These are phyloP conservation scores for Drosophila kokeensis DNA, from an alignment of 2,888 invertebrate species.

Conservation along the genomic window DNA sequence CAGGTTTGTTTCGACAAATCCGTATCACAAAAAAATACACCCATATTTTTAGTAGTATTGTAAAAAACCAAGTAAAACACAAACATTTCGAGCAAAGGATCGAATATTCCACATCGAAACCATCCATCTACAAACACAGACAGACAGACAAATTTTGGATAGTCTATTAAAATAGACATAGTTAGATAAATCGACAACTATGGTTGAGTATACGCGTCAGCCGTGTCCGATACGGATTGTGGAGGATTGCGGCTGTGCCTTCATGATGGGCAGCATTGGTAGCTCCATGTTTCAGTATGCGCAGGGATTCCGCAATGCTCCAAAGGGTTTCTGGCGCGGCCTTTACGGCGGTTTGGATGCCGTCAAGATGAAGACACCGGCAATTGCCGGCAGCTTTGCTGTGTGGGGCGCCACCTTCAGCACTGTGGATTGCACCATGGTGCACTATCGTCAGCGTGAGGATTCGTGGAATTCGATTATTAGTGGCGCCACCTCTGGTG, in stretches of 20 bases:
- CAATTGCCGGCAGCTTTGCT: conserved; percentile 67
- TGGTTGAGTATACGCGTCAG: conserved; percentile 72
- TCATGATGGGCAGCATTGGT: conserved; percentile 68
- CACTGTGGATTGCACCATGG: conserved; percentile 66
- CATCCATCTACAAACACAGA: background rate
- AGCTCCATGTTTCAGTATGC: conserved; percentile 64
- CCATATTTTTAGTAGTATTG: conserved; percentile 38
- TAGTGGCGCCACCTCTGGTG: conserved; percentile 67
- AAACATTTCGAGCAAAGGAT: conserved; percentile 21
- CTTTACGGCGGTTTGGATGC: conserved; percentile 64
- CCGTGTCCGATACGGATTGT: conserved; percentile 70
- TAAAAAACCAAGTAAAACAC: conserved; percentile 1
- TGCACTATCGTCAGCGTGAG: conserved; percentile 60
- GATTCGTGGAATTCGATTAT: conserved; percentile 70
- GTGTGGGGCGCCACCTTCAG: conserved; percentile 73
- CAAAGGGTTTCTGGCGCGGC: conserved; percentile 56
- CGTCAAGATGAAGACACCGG: conserved; percentile 66
- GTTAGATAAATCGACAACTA: conserved; percentile 23
- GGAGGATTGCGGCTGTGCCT: conserved; percentile 74
- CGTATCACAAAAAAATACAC: conserved; percentile 17
- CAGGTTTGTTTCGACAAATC: conserved; percentile 34
- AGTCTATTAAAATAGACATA: background rate
- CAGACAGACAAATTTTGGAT: conserved; percentile 39
- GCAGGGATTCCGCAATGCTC: conserved; percentile 66
- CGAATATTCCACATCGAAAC: conserved; percentile 14